Base-by-base conservation (phyloP, 2,888 invertebrate genomes). In the Charanyca ferruginea region DNA sequence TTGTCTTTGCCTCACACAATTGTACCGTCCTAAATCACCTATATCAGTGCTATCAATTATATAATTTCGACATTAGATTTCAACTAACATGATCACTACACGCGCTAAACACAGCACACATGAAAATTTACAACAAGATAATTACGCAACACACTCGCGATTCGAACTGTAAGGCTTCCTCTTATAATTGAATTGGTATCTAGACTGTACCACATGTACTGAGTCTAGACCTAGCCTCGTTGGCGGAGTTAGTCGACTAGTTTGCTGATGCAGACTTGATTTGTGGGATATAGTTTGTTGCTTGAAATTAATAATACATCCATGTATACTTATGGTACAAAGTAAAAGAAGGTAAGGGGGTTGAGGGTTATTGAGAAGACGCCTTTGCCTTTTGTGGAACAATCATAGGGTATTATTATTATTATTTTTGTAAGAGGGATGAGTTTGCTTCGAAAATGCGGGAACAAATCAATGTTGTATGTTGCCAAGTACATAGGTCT, bases 161-260 rank as follows among this genome's bases (percentile, higher is more conserved):
- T 82, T 68, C 64, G 32, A 48, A 23, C 38, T 22, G 58, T 85
- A 79, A 2, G 84, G 84, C 73, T 77, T 75, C 81, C 25, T 38
- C 45, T 63, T 68, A 60, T 80, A 83, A 82, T 82, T 82, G 74
- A 82, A 83, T 82, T 83, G 83, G 64, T 79, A 44, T 51, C 60
- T 57, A 65, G 65, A 61, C 32, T 32, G 11, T 11, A 11, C 51
- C 11, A 4, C 38, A 9, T 18, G 11, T 35, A 25, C 44, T n/a
- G 42, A 28, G 60, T 23, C 55, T 18, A 25, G 52, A 53, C 18
- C 64, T n/a, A 49, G 60, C 23, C 38, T 18, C 18, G 22, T 18
- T 44, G 23, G 25, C 9, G 11, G 28, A 38, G 23, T 47, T 54
- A 9, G 44, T n/a, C 13, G 44, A 49, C 54, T 61, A 61, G 49